Evolutionary conservation across 1,140 invertebrate species (phyloP).

Genomic region (Dendrolimus kikuchii): DNA sequence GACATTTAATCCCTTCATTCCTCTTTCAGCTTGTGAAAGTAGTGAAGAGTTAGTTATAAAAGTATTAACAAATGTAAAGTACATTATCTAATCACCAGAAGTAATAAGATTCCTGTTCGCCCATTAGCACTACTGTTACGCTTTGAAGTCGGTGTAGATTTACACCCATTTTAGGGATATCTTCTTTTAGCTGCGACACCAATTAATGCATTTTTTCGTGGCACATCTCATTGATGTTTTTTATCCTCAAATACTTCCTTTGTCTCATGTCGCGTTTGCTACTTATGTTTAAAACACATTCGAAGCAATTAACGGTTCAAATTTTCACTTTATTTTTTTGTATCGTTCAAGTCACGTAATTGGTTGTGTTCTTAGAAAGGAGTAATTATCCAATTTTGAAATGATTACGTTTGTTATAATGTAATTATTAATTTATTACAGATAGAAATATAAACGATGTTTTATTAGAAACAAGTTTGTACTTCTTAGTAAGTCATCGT

Average conservation of each 20-base stretch:
- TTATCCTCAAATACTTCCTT: slow-evolving; percentile 25
- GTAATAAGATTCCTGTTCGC: slow-evolving; percentile 20
- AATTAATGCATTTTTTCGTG: slow-evolving; percentile 42
- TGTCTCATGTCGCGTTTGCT: slow-evolving; percentile 5
- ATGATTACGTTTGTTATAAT: too few species aligned
- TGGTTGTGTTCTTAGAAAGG: too few species aligned
- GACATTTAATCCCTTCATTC: too few species aligned
- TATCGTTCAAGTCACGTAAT: too few species aligned
- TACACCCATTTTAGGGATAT: slow-evolving; percentile 31
- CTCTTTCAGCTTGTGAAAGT: too few species aligned
- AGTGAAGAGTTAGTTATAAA: not conserved
- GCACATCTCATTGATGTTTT: slow-evolving; percentile 23
- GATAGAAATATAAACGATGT: too few species aligned
- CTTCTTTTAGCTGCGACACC: slow-evolving; percentile 27
- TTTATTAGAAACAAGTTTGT: too few species aligned
- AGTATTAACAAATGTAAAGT: slow-evolving; percentile 1
- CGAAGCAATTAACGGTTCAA: not conserved
- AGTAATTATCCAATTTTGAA: too few species aligned
- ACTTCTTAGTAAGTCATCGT: too few species aligned
- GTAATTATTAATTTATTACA: too few species aligned
- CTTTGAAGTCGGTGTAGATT: slow-evolving; percentile 25
- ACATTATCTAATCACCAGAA: slow-evolving; percentile 18
- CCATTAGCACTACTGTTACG: slow-evolving; percentile 33
- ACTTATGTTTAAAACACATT: slow-evolving; percentile 1
- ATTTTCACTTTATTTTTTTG: too few species aligned